phyloP scores from a whole-genome alignment of 2,888 invertebrate species.

The Anodontia alba region DNA sequence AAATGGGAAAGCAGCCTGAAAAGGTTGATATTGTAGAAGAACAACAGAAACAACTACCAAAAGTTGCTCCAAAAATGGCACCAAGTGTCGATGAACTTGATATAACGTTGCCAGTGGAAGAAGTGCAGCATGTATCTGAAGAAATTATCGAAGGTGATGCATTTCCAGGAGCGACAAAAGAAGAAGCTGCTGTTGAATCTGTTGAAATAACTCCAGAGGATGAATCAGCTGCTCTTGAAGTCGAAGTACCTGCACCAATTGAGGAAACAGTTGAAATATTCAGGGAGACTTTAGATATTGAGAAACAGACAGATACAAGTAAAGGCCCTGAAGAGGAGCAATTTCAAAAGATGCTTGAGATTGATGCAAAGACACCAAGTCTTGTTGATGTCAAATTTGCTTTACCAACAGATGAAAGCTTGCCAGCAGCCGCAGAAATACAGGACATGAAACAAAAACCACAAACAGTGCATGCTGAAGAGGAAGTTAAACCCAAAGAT shows the following conservation, averaged over 20 bases:
- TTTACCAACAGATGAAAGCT: constrained; percentile 18
- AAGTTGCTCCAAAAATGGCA: constrained; percentile 10
- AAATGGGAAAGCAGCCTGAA: neutral
- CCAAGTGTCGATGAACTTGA: constrained; percentile 37
- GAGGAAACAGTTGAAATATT: constrained; percentile 44
- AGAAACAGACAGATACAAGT: constrained; percentile 22
- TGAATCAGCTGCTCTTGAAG: constrained; percentile 14
- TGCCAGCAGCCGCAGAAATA: too few species aligned
- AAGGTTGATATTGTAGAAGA: neutral
- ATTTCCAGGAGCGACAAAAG: neutral
- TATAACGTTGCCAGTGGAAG: neutral
- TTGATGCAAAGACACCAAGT: neutral
- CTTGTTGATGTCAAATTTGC: constrained; percentile 20
- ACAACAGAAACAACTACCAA: neutral
- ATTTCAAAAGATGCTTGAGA: neutral
- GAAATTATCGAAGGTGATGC: neutral
- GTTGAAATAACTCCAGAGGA: neutral
- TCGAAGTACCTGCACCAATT: constrained; percentile 53
- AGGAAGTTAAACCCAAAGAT: neutral
- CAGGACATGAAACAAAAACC: neutral
- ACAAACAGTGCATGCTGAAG: neutral
- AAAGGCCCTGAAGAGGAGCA: constrained; percentile 4
- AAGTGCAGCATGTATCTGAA: neutral
- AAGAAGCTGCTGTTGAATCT: neutral
- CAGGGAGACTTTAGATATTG: constrained; percentile 17